A percentile compares a stretch with the other conserved stretches of the same genome.
Evolutionary conservation across 1,140 invertebrate genomes (phyloP).

Genomic region (Cyclina sinensis): DNA sequence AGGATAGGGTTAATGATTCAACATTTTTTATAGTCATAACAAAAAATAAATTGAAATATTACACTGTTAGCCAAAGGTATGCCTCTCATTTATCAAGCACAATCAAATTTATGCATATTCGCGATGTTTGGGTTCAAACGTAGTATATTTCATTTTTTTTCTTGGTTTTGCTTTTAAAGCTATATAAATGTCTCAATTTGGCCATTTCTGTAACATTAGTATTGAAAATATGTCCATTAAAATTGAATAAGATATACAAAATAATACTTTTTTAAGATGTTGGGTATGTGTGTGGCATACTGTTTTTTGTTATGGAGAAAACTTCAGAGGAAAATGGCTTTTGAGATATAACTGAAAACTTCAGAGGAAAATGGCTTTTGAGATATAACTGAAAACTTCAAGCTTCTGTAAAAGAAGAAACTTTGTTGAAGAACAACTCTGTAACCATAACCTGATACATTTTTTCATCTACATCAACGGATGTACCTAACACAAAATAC

Average conservation of each 20-base stretch:
- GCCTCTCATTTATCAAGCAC: not conserved
- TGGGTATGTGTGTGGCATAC: no score
- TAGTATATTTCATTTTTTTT: not conserved
- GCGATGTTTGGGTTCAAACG: not conserved
- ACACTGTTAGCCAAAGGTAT: not conserved
- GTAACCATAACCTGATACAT: no score
- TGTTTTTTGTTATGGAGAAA: no score
- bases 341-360: no score
- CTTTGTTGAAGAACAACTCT: no score
- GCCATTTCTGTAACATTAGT: not conserved
- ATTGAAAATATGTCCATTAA: not conserved
- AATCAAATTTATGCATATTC: slow-evolving; percentile 22
- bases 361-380: no score
- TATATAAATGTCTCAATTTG: slow-evolving; percentile 8
- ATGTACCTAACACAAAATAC: no score
- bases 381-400: no score
- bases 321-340: no score
- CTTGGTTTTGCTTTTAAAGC: slow-evolving; percentile 4
- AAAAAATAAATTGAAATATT: slow-evolving; percentile 41
- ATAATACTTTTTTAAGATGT: no score
- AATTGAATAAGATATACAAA: not conserved
- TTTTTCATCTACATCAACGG: no score
- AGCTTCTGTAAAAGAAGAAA: no score
- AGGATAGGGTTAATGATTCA: slow-evolving; percentile 9
- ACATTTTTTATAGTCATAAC: slow-evolving; percentile 8